Evolutionary conservation across 2,113 vertebrate genomes (phyloP), one percentile per base, ranked within the genome.

Genomic region (Astur gentilis): DNA sequence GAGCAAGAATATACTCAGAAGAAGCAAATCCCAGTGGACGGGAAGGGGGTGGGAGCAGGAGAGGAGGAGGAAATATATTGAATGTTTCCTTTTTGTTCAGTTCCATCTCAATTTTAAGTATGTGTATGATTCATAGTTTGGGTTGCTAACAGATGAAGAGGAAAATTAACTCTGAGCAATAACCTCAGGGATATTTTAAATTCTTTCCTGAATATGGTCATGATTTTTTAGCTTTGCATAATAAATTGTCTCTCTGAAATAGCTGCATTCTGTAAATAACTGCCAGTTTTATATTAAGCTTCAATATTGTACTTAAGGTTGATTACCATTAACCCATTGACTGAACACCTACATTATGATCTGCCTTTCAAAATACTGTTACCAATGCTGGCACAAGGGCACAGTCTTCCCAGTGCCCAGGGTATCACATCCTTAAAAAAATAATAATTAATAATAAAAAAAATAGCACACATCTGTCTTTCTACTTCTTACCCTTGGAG

Each of bases 401-500:
- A 85, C 0, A 1, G 77, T 91, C 92, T 89, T 91, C 79, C 87
- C 89, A 85, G 89, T 90, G 93, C 96, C 66, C 70, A 92, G 76
- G 10, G 64, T 66, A 96, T 86, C 91, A 92, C 78, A 97, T 96
- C 93, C 97, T 95, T 94, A 90, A 93, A 54, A 90, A 61, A 95
- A 90, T 32, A 78, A n/a, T n/a, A 83, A 96, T 93, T 22, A 88
- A 89, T 92, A 86, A 89, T 95, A 79, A 84, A 83, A 93, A 95
- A 96, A 97, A 94, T 64, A 96, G 93, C 96, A 96, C 77, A 96
- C 83, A 67, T 97, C 98, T 98, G 96, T 98, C 98, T 97, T 98
- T 98, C 98, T 98, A 98, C 98, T 98, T 93, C 99, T 99, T 99
- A 99, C 99, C 99, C 99, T 98, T 98, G 99, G 99, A 96, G 99